Base-by-base conservation (phyloP, 64 coral and sea anemone genomes). In the Porites australiensis region DNA sequence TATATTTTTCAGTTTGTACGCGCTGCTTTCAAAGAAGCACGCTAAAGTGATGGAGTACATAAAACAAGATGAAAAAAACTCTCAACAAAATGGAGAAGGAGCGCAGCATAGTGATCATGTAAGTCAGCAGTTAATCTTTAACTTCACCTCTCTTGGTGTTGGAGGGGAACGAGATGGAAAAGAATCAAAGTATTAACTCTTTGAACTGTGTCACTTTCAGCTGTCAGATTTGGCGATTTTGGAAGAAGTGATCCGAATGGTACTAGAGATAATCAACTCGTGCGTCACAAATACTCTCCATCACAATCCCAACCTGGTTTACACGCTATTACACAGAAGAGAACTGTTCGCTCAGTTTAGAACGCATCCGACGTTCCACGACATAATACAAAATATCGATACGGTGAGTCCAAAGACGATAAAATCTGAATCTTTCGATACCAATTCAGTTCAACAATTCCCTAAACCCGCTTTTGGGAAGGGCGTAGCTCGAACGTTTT, bases 381-480 rank as follows among this genome's bases (percentile, higher is more conserved):
- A 99, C 58, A 94, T 99, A 16, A 99, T 99, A 77, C 94, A 99
- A 77, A 99, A 99, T 64, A 99, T 99, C 46, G 98, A 99, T 77
- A 99, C 98, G 44, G 98, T 99, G 81, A 87, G 97, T 94, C 55
- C 54, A 57, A 57, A 57, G 1, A 57, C 54, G 12, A 57, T 57
- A 57, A 57, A 37, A 37, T 37, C 27, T 37, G 27, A 37, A 37
- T 37, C 27, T 37, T 37, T 37, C 3, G 6, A 45, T 46, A 45
- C 71, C 8, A 11, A 48, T 47, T 74, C 9, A 37, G 27, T 37
- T 37, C 1, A 37, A 37, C 27, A 37, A 37, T 37, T 37, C 27
- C 27, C 27, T 37, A 37, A 37, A 37, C 27, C 27, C 27, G 27
- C 27, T 37, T 37, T 37, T 37, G 27, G 27, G 27, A 37, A 37